Conservation (phyloP, 2,797 vertebrate genomes). For the Momotus momota region DNA sequence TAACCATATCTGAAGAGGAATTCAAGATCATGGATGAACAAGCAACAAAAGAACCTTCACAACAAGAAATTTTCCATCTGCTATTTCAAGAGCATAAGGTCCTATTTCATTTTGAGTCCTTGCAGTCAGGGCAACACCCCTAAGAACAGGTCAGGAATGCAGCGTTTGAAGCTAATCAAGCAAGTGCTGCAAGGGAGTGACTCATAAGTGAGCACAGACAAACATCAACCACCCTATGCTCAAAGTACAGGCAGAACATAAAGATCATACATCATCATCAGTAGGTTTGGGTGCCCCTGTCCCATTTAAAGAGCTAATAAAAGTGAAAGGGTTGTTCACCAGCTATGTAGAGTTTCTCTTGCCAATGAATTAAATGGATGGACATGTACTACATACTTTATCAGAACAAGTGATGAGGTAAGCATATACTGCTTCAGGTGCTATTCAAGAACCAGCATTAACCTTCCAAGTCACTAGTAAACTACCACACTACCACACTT, state of each 20-base stretch:
- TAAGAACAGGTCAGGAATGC: background rate
- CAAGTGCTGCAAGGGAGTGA: background rate
- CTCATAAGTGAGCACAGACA: background rate
- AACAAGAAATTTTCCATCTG: background rate
- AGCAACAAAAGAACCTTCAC: background rate
- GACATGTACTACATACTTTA: background rate
- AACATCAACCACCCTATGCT: background rate
- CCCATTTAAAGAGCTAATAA: background rate
- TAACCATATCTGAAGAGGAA: background rate
- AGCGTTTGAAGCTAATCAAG: background rate
- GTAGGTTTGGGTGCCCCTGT: background rate
- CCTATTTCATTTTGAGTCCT: background rate
- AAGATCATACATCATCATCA: background rate
- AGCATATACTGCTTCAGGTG: background rate
- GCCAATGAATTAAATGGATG: too few species aligned
- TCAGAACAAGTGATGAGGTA: background rate
- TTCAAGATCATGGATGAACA: background rate
- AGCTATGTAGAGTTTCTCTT: background rate
- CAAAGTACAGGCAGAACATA: background rate
- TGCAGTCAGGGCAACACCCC: background rate
- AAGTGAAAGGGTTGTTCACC: background rate
- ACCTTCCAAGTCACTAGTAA: background rate
- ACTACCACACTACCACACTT: background rate
- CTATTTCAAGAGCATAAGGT: background rate
- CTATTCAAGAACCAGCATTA: background rate